Evolutionary conservation across 1,140 invertebrate genomes (phyloP).

Genomic region (Philopotamus ludificatus): DNA sequence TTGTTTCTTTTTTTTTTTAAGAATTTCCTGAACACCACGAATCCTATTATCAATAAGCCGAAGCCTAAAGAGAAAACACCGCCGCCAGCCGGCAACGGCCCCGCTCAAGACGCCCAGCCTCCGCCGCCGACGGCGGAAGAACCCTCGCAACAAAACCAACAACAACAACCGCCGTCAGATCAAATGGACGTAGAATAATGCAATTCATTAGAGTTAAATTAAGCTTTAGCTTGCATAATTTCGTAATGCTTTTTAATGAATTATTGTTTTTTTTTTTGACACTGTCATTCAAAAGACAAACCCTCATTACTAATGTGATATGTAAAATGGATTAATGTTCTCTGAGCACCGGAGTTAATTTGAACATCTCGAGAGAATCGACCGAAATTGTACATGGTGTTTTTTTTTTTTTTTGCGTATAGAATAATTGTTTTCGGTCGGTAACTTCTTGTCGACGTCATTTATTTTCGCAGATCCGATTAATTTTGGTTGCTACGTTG

Average conservation of each 20-base stretch:
- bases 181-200: slow-evolving; percentile 54
- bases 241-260: slow-evolving; percentile 16
- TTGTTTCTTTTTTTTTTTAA: slow-evolving; percentile 45
- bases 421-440: too few species aligned
- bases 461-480: too few species aligned
- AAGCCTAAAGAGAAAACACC: slow-evolving; percentile 72
- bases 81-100: slow-evolving; percentile 48
- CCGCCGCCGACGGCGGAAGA: slow-evolving; percentile 34
- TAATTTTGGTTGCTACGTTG: too few species aligned
- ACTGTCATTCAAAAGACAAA: too few species aligned
- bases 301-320: too few species aligned
- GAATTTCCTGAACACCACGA: slow-evolving; percentile 67
- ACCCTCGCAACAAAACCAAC: slow-evolving; percentile 2
- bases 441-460: too few species aligned
- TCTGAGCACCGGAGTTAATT: too few species aligned
- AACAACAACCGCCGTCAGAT: slow-evolving; percentile 42
- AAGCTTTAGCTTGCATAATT: slow-evolving; percentile 12
- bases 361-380: too few species aligned
- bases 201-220: slow-evolving; percentile 25
- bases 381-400: too few species aligned
- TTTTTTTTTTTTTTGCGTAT: too few species aligned
- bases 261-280: too few species aligned
- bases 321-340: too few species aligned
- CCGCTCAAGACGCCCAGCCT: slow-evolving; percentile 45
- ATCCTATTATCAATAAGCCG: slow-evolving; percentile 79